Evolutionary conservation across 2,113 vertebrate genomes (phyloP), one percentile per base, ranked within the genome.

Genomic region (Charina bottae): DNA sequence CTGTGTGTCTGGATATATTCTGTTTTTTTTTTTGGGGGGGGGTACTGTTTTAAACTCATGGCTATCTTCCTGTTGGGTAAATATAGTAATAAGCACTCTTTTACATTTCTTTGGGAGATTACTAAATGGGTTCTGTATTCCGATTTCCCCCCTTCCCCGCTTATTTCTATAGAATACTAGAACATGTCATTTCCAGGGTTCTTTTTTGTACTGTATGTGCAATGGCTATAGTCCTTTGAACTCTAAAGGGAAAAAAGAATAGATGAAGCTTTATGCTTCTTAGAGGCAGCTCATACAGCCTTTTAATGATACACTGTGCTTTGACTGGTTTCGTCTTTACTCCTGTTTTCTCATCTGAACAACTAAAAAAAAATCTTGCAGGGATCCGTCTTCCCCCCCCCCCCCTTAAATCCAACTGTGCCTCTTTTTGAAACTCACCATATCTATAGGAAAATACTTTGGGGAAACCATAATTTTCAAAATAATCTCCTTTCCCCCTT

Each of bases 181-280:
- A 37, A 28, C 87, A n/a, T 15, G 1, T 6, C 83, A 8, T 54
- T 91, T 59, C 91, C 56, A 83, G n/a, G 24, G 91, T 93, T 93
- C 87, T 83, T 56, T n/a, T n/a, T n/a, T n/a, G n/a, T n/a, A n/a
- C n/a, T 78, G 83, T 83, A 90, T 13, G 3, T 78, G 24, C 8
- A 59, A 26, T 17, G 3, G 15, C 56, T 78, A 42, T 1, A 72
- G 24, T 58, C 26, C 42, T 88, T 59, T 88, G 55, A 88, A 83
- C 26, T 88, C 19, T 33, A 23, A 68, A 46, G 33, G 88, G 28
- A n/a, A 88, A 33, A 60, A 78, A 91, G 84, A 89, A 94, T 89
- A 92, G 2, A 1, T 78, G 72, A 78, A 42, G 17, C 21, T 78
- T 95, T 94, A 93, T 83, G 9, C 9, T 59, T 96, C 92, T 59